Percentiles rank a stretch among this genome's conserved stretches.
phyloP scores from a whole-genome alignment of 2,888 invertebrate genomes.

The Cheilosia soror region DNA sequence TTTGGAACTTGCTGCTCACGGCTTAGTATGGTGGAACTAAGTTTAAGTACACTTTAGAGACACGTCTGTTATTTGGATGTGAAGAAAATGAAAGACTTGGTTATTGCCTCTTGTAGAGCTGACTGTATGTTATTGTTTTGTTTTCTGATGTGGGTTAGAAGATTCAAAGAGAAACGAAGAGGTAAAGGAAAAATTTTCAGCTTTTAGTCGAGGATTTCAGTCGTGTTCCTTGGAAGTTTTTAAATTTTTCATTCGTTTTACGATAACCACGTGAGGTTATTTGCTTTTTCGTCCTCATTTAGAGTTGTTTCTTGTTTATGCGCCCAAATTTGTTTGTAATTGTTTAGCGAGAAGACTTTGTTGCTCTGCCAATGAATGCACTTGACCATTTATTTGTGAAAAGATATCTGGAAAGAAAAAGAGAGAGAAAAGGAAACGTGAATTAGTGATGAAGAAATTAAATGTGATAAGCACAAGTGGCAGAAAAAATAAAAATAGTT shows the following conservation, averaged over 20 bases:
- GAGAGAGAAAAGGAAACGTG: background rate
- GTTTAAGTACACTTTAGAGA: slow-evolving; percentile 52
- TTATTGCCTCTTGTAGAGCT: slow-evolving; percentile 2
- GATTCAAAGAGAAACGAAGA: slow-evolving; percentile 39
- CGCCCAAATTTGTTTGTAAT: slow-evolving; percentile 13
- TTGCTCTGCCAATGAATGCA: background rate
- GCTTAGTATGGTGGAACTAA: background rate
- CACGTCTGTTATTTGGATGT: background rate
- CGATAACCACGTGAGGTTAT: slow-evolving; percentile 67
- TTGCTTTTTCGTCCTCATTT: slow-evolving; percentile 74
- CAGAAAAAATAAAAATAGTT: background rate
- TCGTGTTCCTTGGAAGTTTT: slow-evolving; percentile 69
- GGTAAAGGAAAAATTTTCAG: slow-evolving; percentile 59
- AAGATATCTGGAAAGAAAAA: slow-evolving; percentile 16
- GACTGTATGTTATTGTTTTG: background rate
- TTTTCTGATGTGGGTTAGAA: slow-evolving; percentile 3
- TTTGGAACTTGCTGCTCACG: slow-evolving; percentile 64
- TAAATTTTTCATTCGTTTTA: slow-evolving; percentile 71
- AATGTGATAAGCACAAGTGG: background rate
- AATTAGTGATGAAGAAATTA: background rate
- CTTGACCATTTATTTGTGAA: slow-evolving; percentile 14
- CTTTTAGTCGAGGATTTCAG: slow-evolving; percentile 66
- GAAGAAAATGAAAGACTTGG: background rate
- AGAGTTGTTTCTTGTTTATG: slow-evolving; percentile 59
- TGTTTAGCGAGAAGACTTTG: background rate